These are phyloP conservation scores for Folsomia manolachei DNA, from an alignment of 2,888 invertebrate species.

Conservation along the genomic window DNA sequence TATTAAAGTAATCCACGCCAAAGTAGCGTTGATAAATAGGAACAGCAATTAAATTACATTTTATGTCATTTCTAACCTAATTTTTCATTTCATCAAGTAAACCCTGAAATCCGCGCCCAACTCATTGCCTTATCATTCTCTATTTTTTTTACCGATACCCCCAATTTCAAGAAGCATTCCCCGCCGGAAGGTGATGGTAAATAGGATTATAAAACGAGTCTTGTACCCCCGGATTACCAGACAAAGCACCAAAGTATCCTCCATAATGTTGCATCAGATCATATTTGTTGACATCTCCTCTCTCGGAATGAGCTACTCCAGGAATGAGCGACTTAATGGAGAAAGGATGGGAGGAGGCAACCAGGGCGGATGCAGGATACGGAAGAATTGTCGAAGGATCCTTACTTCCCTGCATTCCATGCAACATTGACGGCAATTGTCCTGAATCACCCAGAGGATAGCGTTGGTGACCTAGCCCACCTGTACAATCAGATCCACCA, in stretches of 20 bases:
- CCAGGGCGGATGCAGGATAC: constrained; percentile 27
- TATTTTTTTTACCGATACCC: constrained; percentile 10
- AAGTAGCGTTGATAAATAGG: neutral
- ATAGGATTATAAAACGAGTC: constrained; percentile 40
- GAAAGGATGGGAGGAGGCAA: constrained; percentile 63
- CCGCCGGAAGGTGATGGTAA: constrained; percentile 47
- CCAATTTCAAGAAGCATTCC: constrained; percentile 47
- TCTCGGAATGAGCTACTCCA: constrained; percentile 58
- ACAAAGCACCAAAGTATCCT: constrained; percentile 44
- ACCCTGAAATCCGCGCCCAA: neutral
- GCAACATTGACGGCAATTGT: constrained; percentile 42
- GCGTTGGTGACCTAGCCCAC: constrained; percentile 18
- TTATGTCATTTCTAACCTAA: neutral
- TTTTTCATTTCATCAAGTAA: neutral
- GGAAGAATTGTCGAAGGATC: constrained; percentile 56
- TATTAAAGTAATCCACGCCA: too few relatives aligned
- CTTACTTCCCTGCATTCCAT: constrained; percentile 38
- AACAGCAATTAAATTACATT: too few relatives aligned
- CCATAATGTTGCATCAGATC: constrained; percentile 46
- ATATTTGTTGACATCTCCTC: constrained; percentile 37
- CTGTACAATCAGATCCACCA: constrained; percentile 41
- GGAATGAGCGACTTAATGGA: constrained; percentile 90
- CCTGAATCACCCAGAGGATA: constrained; percentile 38
- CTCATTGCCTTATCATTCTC: too few relatives aligned
- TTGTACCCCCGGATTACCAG: constrained; percentile 41